A percentile compares a stretch with the other conserved stretches of the same genome.
phyloP scores from a whole-genome alignment of 2,113 vertebrate genomes.

The Hippocampus mohnikei region DNA sequence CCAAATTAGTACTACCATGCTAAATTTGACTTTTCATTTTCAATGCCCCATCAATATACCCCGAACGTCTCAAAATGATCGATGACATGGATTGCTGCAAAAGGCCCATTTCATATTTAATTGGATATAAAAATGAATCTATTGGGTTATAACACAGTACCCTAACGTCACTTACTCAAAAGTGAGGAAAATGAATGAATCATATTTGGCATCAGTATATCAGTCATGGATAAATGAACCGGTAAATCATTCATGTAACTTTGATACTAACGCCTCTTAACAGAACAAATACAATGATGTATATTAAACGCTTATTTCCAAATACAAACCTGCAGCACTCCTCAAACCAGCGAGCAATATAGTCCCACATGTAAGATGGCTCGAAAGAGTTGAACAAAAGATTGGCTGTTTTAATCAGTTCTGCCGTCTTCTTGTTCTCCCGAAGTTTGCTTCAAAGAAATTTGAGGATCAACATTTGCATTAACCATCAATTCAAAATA shows the following conservation, averaged over 20 bases:
- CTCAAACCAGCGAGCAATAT: conserved; percentile 96
- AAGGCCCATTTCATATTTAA: not conserved
- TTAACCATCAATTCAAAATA: not conserved
- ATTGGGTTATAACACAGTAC: not conserved
- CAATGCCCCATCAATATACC: not conserved
- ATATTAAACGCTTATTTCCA: not conserved
- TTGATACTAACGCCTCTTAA: not conserved
- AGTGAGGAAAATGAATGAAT: not conserved
- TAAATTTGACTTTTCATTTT: not conserved
- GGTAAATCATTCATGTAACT: not conserved
- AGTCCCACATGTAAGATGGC: conserved; percentile 99
- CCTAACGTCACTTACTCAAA: not conserved
- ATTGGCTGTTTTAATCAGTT: conserved; percentile 98
- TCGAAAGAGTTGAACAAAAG: conserved; percentile 98
- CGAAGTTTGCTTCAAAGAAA: conserved; percentile 83
- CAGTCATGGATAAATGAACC: not conserved
- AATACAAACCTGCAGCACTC: conserved; percentile 89
- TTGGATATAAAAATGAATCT: not conserved
- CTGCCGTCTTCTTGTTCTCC: conserved; percentile 97
- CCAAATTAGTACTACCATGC: not conserved
- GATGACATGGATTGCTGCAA: not conserved
- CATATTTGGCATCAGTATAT: not conserved
- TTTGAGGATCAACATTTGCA: not conserved
- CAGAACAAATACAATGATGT: not conserved
- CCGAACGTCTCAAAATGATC: not conserved